These are phyloP conservation scores for Ptychoptera albimana DNA, from an alignment of 2,888 invertebrate species.

Conservation along the genomic window DNA sequence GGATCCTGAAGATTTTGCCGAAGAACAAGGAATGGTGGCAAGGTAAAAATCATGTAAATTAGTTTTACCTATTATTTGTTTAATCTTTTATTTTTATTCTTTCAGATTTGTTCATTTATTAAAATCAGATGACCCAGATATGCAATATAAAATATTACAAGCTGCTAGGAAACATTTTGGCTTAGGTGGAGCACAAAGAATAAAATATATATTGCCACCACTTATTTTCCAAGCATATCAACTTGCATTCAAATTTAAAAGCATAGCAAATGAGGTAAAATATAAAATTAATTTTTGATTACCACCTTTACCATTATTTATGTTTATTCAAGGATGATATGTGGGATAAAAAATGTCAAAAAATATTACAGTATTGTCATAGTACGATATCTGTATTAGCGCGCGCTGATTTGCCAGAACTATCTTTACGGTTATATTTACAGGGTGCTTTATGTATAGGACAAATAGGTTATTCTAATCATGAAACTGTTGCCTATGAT, in stretches of 20 bases:
- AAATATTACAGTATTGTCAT: conserved; percentile 96
- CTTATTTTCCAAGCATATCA: conserved; percentile 87
- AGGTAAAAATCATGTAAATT: conserved; percentile 36
- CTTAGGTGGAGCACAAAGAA: conserved; percentile 74
- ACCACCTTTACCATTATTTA: neutral
- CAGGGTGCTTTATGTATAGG: conserved; percentile 91
- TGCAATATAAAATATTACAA: conserved; percentile 80
- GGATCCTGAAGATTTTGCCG: conserved; percentile 88
- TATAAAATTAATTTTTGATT: conserved; percentile 26
- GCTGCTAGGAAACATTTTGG: conserved; percentile 79
- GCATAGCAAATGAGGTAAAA: conserved; percentile 44
- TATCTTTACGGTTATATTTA: conserved; percentile 83
- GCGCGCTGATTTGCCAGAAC: conserved; percentile 87
- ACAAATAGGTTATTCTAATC: conserved; percentile 83
- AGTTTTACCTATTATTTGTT: too few species aligned
- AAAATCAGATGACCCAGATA: conserved; percentile 62
- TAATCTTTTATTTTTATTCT: too few species aligned
- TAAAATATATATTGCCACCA: conserved; percentile 85
- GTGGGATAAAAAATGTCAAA: conserved; percentile 97
- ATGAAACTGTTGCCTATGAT: conserved; percentile 96
- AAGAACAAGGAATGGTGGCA: conserved; percentile 83
- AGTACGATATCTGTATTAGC: conserved; percentile 87
- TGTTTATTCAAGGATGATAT: conserved; percentile 58
- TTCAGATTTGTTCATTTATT: conserved; percentile 65
- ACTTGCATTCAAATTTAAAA: conserved; percentile 69